A percentile compares a stretch with the other conserved stretches of the same genome.
These are phyloP conservation scores for Chionodraco myersi DNA, from an alignment of 2,113 vertebrate species.

Conservation along the genomic window DNA sequence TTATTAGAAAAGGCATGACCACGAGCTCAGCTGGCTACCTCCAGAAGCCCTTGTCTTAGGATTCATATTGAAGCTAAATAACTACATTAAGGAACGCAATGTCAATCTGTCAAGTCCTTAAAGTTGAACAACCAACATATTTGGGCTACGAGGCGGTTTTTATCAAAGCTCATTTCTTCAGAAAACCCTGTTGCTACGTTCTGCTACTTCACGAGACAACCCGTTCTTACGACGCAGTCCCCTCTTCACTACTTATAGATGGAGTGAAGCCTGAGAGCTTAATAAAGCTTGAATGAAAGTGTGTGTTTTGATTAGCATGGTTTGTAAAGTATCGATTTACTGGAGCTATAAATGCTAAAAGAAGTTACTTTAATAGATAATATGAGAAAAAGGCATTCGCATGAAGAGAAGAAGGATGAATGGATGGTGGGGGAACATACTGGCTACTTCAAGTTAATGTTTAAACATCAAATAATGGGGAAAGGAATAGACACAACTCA, in stretches of 20 bases:
- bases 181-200: constrained; percentile 65
- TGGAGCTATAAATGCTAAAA: constrained; percentile 4
- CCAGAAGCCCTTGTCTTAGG: neutral
- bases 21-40: neutral
- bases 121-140: constrained; percentile 22
- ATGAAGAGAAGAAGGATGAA: neutral
- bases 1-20: constrained; percentile 11
- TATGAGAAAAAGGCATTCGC: neutral
- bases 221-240: neutral
- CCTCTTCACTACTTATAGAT: neutral
- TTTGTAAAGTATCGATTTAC: constrained; percentile 6
- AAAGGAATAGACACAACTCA: constrained; percentile 30
- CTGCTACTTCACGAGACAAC: constrained; percentile 26
- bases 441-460: constrained; percentile 2
- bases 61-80: neutral
- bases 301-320: neutral
- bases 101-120: constrained; percentile 8
- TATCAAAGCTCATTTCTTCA: constrained; percentile 38
- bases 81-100: neutral
- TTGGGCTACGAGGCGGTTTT: constrained; percentile 40
- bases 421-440: neutral
- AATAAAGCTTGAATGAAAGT: neutral
- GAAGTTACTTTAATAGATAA: neutral
- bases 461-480: constrained; percentile 32
- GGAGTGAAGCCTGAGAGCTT: neutral